Percentiles rank a stretch among this genome's conserved stretches.
Evolutionary conservation across 2,113 vertebrate species (phyloP).

Genomic region (Takifugu bimaculatus): DNA sequence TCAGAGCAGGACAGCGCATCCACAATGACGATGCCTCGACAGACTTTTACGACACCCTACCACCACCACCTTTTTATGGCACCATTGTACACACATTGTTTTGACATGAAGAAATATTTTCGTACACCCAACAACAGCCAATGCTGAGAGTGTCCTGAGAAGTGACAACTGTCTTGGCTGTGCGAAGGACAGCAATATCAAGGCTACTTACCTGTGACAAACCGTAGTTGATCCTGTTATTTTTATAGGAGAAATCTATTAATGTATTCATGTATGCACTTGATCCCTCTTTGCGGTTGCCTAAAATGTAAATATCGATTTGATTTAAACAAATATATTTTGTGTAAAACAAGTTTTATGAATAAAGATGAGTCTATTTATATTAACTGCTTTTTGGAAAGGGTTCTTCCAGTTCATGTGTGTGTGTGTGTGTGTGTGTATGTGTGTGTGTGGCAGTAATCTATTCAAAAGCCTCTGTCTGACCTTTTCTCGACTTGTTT

Average conservation of each 20-base stretch:
- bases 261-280: constrained; percentile 80
- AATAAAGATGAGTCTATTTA: constrained; percentile 92
- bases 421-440: constrained; percentile 13
- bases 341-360: constrained; percentile 88
- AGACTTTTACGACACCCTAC: constrained; percentile 15
- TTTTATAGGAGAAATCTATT: constrained; percentile 59
- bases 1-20: constrained; percentile 35
- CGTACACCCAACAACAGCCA: constrained; percentile 64
- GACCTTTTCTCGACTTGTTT: constrained; percentile 65
- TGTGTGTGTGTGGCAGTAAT: constrained; percentile 39
- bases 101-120: constrained; percentile 84
- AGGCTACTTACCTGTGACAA: constrained; percentile 71
- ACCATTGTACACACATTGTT: constrained; percentile 66
- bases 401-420: constrained; percentile 28
- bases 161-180: constrained; percentile 40
- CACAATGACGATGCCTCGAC: constrained; percentile 42
- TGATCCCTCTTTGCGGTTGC: constrained; percentile 73
- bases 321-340: constrained; percentile 89
- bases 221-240: constrained; percentile 53
- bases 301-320: constrained; percentile 78
- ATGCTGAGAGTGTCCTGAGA: constrained; percentile 50
- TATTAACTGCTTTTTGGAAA: constrained; percentile 62
- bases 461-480: constrained; percentile 51
- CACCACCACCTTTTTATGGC: constrained; percentile 36
- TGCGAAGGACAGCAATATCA: constrained; percentile 62